Evolutionary conservation across 2,888 invertebrate species (phyloP).

Genomic region (Lampropteryx suffumata): DNA sequence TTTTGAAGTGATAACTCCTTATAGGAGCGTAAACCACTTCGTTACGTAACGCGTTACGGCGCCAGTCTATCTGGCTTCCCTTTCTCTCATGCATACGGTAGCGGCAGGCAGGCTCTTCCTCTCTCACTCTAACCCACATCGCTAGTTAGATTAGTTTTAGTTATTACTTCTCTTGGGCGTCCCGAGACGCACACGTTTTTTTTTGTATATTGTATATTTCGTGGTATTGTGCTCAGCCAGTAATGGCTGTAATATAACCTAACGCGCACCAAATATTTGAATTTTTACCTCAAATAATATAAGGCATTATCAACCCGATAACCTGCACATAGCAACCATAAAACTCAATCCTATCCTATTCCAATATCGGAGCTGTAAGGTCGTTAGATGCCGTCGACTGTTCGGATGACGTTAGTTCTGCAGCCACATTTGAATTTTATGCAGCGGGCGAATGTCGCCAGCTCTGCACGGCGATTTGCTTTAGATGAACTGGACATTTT

Average conservation of each 20-base stretch:
- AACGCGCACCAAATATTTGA: background rate
- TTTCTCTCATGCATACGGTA: too few species aligned
- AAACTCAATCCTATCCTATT: conserved; percentile 32
- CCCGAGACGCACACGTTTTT: too few species aligned
- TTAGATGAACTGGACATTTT: conserved; percentile 15
- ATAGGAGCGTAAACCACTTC: too few species aligned
- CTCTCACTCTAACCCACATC: too few species aligned
- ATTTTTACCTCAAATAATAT: conserved; percentile 8
- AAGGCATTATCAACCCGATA: conserved; percentile 15
- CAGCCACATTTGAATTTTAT: conserved; percentile 45
- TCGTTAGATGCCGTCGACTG: conserved; percentile 43
- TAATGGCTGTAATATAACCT: background rate
- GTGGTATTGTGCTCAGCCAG: too few species aligned
- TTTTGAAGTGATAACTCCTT: too few species aligned
- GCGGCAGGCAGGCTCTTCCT: too few species aligned
- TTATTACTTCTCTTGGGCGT: too few species aligned
- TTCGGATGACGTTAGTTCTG: conserved; percentile 42
- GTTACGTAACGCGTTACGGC: too few species aligned
- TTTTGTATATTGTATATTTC: background rate
- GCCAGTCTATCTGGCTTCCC: too few species aligned
- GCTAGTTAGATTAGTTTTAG: too few species aligned
- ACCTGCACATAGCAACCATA: conserved; percentile 23
- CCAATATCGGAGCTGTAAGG: conserved; percentile 35
- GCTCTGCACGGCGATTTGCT: conserved; percentile 30
- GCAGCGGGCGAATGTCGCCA: conserved; percentile 48